Evolutionary conservation across 2,797 vertebrate genomes (phyloP), one percentile per base, ranked within the genome.

Genomic region (Poeciliopsis presidionis): DNA sequence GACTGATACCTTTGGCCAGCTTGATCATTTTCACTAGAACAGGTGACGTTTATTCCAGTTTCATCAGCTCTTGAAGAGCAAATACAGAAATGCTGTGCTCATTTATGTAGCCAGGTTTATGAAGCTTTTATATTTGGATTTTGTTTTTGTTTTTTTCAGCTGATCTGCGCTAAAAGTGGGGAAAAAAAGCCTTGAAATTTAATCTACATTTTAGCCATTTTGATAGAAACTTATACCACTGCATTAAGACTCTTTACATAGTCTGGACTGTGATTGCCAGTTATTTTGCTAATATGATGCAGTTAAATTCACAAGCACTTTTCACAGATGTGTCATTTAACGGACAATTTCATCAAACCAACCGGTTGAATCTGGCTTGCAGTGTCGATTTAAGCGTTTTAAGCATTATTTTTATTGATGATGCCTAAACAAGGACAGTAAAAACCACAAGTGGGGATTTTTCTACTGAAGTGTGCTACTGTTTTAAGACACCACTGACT

Each of bases 401-500:
- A 71, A n/a, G 71, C 5, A 41, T 28, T n/a, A 25, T 49, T 33
- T 33, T n/a, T 75, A 55, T 2, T 39, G 41, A 43, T 46, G 25
- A 13, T 13, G 20, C 39, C 11, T 45, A 69, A 47, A 36, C 28
- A 53, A 73, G 49, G 77, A 83, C 53, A 84, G 79, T 80, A n/a
- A 47, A 73, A 45, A 73, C 77, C 61, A 74, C 63, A 82, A 16
- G 47, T 39, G 49, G 41, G 57, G 39, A 76, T 72, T 81, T 9
- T 80, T 46, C 33, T 78, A 41, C 33, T 14, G 51, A 61, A 72
- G 49, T 78, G 81, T 25, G 61, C 74, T 12, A 72, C 73, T 81
- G 72, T 84, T 82, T 79, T 70, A 25, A 82, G 74, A 82, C 78
- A 81, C 70, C 71, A 76, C 51, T 80, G 73, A 41, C 90, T 94